phyloP scores from a whole-genome alignment of 2,797 vertebrate genomes.

The Aphelocoma californica region DNA sequence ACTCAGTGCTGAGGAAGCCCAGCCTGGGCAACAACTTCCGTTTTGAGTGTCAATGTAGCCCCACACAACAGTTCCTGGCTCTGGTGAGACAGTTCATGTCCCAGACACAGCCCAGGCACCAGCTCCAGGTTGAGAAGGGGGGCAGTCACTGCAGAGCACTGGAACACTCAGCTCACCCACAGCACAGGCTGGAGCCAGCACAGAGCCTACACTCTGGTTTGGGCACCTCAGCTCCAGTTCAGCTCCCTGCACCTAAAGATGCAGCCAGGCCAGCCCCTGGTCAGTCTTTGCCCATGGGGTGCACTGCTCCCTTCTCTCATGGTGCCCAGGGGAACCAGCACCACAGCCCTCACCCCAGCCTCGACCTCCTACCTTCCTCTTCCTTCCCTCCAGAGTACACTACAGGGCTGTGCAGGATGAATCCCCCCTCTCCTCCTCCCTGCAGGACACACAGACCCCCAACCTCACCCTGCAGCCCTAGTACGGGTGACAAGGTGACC shows the following conservation, averaged over 20 bases:
- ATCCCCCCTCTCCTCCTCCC: neutral
- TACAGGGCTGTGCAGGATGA: neutral
- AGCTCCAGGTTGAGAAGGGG: accelerated
- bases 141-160: neutral
- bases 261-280: neutral
- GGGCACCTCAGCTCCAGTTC: neutral
- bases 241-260: neutral
- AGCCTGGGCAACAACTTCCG: neutral
- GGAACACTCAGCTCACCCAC: neutral
- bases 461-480: neutral
- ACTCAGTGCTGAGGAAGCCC: neutral
- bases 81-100: accelerated
- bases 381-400: neutral
- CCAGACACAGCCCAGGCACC: neutral
- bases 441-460: no score
- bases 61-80: accelerated
- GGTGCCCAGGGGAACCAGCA: neutral
- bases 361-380: neutral
- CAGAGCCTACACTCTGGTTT: neutral
- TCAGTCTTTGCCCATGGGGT: neutral
- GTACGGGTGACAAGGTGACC: neutral
- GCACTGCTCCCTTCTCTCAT: neutral
- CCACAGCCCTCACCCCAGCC: neutral
- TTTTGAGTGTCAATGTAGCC: neutral
- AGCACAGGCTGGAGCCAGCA: neutral